Percentiles rank a stretch among this genome's conserved stretches.
phyloP scores from a whole-genome alignment of 2,113 vertebrate species.

The Beaufortia kweichowensis region DNA sequence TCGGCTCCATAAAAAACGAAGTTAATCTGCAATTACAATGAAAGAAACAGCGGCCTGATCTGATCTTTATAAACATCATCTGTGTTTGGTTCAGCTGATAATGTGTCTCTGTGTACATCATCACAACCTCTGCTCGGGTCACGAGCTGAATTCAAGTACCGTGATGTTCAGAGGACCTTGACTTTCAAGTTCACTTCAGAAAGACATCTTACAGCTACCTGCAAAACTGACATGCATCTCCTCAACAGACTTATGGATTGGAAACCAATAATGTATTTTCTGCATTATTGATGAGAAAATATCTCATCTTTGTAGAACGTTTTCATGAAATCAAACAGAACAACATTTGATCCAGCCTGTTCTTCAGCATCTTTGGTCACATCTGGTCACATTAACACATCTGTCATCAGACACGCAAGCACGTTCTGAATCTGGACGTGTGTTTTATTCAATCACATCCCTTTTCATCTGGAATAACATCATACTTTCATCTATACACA shows the following conservation, averaged over 20 bases:
- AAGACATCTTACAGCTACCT: no score
- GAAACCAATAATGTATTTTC: no score
- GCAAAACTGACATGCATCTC: no score
- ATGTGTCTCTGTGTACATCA: background rate
- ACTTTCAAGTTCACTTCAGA: background rate
- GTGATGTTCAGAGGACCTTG: background rate
- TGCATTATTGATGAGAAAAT: no score
- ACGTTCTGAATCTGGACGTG: background rate
- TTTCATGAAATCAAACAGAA: no score
- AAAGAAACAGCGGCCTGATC: no score
- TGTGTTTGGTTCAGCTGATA: background rate
- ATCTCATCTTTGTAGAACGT: no score
- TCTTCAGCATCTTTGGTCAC: background rate
- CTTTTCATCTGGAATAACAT: slow-evolving; percentile 3
- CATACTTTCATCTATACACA: background rate
- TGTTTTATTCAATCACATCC: background rate
- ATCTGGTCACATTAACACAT: slow-evolving; percentile 23
- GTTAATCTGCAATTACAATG: no score
- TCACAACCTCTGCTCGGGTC: background rate
- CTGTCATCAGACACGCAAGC: slow-evolving; percentile 4
- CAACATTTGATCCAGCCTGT: no score
- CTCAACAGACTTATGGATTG: no score
- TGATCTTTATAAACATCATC: background rate
- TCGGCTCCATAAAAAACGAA: no score
- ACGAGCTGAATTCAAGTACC: background rate